These are phyloP conservation scores for Nipponia nippon DNA, from an alignment of 2,113 vertebrate genomes.

Conservation along the genomic window DNA sequence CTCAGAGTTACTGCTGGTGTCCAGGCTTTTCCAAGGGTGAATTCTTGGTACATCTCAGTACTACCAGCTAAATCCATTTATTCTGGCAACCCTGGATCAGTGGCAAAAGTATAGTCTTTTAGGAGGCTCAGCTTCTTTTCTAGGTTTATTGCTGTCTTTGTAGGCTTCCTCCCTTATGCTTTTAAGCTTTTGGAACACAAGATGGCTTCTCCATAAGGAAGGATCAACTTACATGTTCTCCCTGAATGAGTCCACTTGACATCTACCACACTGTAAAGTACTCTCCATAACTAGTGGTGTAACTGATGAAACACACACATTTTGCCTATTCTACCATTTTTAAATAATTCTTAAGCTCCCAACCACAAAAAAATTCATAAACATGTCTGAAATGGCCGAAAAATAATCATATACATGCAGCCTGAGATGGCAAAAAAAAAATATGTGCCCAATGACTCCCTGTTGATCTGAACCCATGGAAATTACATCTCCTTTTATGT, in stretches of 20 bases:
- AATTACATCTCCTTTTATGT: fast-evolving
- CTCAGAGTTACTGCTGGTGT: background rate
- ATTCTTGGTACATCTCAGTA: background rate
- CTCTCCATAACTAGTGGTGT: fast-evolving
- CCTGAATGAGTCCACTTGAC: background rate
- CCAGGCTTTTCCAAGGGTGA: background rate
- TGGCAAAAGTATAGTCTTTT: background rate
- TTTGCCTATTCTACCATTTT: background rate
- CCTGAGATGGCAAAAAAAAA: background rate
- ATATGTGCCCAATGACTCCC: fast-evolving
- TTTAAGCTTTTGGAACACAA: background rate
- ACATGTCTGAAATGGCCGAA: background rate
- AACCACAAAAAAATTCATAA: background rate
- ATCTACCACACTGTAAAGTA: background rate
- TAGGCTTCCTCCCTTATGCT: background rate
- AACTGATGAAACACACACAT: background rate
- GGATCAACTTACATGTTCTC: background rate
- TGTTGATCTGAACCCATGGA: background rate
- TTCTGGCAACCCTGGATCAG: background rate
- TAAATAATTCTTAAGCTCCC: background rate
- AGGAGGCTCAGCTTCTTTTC: background rate
- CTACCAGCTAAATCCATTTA: background rate
- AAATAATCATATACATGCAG: background rate
- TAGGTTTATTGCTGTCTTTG: background rate
- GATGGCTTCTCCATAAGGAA: background rate